Evolutionary conservation across 2,113 vertebrate genomes (phyloP), one percentile per base, ranked within the genome.

Genomic region (Neolamprologus longior): DNA sequence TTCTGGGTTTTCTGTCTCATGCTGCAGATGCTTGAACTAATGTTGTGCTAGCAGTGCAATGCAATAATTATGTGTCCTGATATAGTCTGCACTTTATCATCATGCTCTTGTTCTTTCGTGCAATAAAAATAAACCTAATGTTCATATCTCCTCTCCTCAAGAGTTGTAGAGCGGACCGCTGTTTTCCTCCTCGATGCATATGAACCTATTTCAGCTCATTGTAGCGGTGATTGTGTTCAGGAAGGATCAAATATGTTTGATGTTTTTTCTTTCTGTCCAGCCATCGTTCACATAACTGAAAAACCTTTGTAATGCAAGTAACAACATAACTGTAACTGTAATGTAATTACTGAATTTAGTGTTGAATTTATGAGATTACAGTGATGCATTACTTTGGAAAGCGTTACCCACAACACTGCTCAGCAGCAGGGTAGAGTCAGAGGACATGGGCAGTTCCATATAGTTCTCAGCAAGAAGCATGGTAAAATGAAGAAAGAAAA

Each of bases 391-490:
- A 13, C 61, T 13, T 13, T 66, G 61, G 7, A 66, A 66, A 37
- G 19, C 1, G 7, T 37, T 21, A 7, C 19, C 19, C 19, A 37
- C 61, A 13, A 37, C 33, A 37, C 19, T 66, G 4, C 61, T 66
- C 10, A 66, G 10, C 33, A 66, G 61, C 19, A 66, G 33, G 33
- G 19, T 37, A 13, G 19, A 37, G 7, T 66, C 10, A 66, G 61
- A 40, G 66, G 66, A 6, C 66, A 71, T 26, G 7, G n/a, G 37
- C 37, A 73, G 13, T 45, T 73, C 66, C 21, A 73, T 24, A 6
- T 45, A 9, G 37, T 26, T 73, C 66, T 71, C 37, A 73, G 66
- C 37, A 73, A 24, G 37, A 73, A 73, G 37, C 68, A 45, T 45
- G 68, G 13, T 45, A 73, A 68, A 13, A 68, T 73, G 2, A 45